Base-by-base conservation (phyloP, 2,797 vertebrate genomes). In the Myotis findleyi region DNA sequence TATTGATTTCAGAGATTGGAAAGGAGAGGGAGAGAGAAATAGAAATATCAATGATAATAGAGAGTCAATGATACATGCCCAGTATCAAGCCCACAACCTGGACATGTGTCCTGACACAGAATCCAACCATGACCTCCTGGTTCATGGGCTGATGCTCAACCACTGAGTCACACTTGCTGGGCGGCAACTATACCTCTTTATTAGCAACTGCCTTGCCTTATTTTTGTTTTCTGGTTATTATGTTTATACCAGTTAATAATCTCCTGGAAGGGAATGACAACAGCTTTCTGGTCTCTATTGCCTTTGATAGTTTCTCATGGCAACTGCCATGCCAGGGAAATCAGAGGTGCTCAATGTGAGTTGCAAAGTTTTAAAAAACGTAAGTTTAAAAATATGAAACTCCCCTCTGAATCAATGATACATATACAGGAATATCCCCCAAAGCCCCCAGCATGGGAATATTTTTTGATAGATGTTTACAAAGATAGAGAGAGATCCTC, bases 391-490 rank as follows among this genome's bases (percentile, higher is more conserved):
- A 51, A 64, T 9, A 69, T 14, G 5, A 81, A 68, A 49, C 20
- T 10, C 17, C 71, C 41, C 87, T 10, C 9, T 38, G 38, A 68
- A 76, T 81, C 51, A 72, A 10, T 13, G 11, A 53, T 53, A 62
- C 30, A 76, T 33, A 47, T 1, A 73, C 18, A 72, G 10, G 23
- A 82, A 73, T 18, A 47, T 30, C 38, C 21, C 20, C 21, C 0
- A 51, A 82, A 59, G 13, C 11, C n/a, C 13, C 53, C 18, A 10
- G 51, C 47, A 30, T 25, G 49, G 36, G 36, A 44, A 23, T 38
- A 20, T 68, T 87, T 71, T 71, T 83, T 86, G 33, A 82, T 47
- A 77, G 62, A n/a, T 18, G 30, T 92, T 93, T 88, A 87, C 55
- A 91, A 38, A 95, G 47, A 55, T 17, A 84, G 73, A 84, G 71